Base-by-base conservation (phyloP, 2,113 vertebrate species). In the Rhinoderma darwinii region DNA sequence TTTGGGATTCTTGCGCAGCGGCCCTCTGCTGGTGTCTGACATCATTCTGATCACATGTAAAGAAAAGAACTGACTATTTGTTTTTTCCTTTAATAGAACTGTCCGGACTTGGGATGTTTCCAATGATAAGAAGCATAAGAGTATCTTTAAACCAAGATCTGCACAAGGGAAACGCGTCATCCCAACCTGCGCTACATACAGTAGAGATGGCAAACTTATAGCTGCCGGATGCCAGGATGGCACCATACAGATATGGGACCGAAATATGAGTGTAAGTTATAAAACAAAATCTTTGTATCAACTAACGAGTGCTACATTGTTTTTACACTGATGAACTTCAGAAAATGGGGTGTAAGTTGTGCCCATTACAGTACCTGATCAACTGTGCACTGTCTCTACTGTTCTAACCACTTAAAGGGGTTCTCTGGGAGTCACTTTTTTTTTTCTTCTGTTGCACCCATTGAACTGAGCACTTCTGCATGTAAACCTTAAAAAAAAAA, bases 171-270 rank as follows among this genome's bases (percentile, higher is more conserved):
- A 99, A 93, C 95, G 95, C 14, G 97, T 97, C 63, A 95, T 93
- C 78, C 98, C 98, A 44, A 98, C 96, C 3, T 97, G 96, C 11
- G 98, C 97, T 89, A 95, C 96, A 0, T 99, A 99, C 91, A 99
- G 95, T 88, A 96, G 97, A 61, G 98, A 99, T 50, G 98, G 98
- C 63, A 98, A 94, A 89, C 95, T 99, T 17, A 93, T 99, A 27
- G 97, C 97, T 51, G 97, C 98, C 1, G 98, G 96, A 86, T 99
- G 98, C 90, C 97, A 98, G 90, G 96, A 99, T 76, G 98, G 98
- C 61, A 97, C 96, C 90, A 98, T 99, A 89, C 98, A 99, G 93
- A 97, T 99, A 91, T 99, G 97, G 98, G 98, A 99, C 87, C 94
- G 97, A 86, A 99, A 97, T 92, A 90, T 99, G 89, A 98, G 91